These are phyloP conservation scores for Zeugodacus cucurbitae DNA, from an alignment of 1,140 invertebrate genomes.

Conservation along the genomic window DNA sequence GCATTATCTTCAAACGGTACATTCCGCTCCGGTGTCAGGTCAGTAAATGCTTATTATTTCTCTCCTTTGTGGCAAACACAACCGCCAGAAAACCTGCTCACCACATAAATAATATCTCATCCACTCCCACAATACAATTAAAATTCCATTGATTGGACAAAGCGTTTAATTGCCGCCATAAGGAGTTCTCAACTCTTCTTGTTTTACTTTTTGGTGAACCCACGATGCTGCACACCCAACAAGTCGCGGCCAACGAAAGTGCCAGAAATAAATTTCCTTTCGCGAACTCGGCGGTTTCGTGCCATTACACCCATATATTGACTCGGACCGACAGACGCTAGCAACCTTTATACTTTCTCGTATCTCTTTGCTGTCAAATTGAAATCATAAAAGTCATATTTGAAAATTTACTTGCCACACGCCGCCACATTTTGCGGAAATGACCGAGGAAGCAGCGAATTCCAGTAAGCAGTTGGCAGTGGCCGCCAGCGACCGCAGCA, in stretches of 20 bases:
- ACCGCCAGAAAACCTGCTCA: not conserved
- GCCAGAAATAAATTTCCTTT: not conserved
- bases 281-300: not conserved
- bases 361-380: slow-evolving; percentile 14
- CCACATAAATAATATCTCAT: not conserved
- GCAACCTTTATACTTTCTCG: not conserved
- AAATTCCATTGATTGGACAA: not conserved
- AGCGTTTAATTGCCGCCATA: slow-evolving; percentile 23
- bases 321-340: not conserved
- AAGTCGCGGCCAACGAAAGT: not conserved
- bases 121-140: slow-evolving; percentile 31
- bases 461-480: not conserved
- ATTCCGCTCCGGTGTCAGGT: too few species aligned
- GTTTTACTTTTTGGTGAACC: not conserved
- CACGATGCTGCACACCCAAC: not conserved
- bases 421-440: slow-evolving; percentile 32
- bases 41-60: too few species aligned
- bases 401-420: slow-evolving; percentile 19
- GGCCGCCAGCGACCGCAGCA: not conserved
- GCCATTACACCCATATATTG: not conserved
- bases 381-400: slow-evolving; percentile 34
- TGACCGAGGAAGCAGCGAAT: not conserved
- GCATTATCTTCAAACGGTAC: too few species aligned
- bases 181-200: not conserved
- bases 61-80: not conserved